A percentile compares a stretch with the other conserved stretches of the same genome.
Evolutionary conservation across 2,888 invertebrate species (phyloP).

Genomic region (Mythimna ferrago): DNA sequence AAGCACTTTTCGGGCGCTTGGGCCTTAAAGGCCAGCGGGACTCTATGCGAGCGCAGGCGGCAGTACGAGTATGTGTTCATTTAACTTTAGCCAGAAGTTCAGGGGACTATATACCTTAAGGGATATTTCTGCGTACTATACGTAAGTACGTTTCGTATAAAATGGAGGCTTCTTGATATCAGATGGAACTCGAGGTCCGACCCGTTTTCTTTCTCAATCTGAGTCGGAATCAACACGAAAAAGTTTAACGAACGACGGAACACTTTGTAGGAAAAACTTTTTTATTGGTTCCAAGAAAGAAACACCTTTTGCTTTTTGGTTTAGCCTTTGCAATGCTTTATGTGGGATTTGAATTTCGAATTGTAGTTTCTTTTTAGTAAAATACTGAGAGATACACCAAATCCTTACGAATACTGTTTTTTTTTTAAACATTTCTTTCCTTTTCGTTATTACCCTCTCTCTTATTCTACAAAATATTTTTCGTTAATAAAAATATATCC

Average conservation of each 20-base stretch:
- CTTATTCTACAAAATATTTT: background rate
- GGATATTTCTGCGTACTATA: constrained; percentile 58
- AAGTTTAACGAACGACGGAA: constrained; percentile 58
- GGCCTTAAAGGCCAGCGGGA: too few relatives aligned
- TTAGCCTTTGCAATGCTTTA: constrained; percentile 22
- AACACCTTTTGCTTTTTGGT: constrained; percentile 49
- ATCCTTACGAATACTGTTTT: background rate
- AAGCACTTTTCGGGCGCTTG: too few relatives aligned
- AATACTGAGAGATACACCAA: background rate
- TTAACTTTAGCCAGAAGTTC: too few relatives aligned
- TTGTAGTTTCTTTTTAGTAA: background rate
- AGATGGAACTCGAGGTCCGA: constrained; percentile 54
- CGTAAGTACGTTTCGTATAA: constrained; percentile 50
- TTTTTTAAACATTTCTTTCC: background rate
- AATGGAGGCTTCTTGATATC: constrained; percentile 57
- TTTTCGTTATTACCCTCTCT: background rate
- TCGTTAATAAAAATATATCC: background rate
- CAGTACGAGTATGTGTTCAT: too few relatives aligned
- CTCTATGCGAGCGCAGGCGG: too few relatives aligned
- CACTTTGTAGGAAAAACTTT: constrained; percentile 59
- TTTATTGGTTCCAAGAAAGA: constrained; percentile 62
- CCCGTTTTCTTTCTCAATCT: constrained; percentile 57
- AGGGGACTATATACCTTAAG: too few relatives aligned
- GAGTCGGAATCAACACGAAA: constrained; percentile 58
- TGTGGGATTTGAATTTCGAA: background rate